phyloP scores from a whole-genome alignment of 1,140 invertebrate genomes.

The Danaus melanippus region DNA sequence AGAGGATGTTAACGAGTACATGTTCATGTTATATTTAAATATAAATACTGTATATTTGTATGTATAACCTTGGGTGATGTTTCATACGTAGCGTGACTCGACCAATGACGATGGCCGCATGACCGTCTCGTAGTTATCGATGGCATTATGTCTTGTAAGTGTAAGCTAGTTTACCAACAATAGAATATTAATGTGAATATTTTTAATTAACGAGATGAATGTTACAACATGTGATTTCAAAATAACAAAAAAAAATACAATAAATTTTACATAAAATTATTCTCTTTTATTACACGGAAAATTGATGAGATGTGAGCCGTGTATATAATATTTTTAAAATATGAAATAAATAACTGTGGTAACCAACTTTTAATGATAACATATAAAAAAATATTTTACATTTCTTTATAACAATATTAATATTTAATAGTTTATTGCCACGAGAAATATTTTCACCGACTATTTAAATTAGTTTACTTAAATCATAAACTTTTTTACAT shows the following conservation, averaged over 20 bases:
- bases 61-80: conserved; percentile 43
- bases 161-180: conserved; percentile 65
- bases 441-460: too few relatives aligned
- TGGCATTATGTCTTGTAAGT: conserved; percentile 70
- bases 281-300: conserved; percentile 13
- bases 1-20: conserved; percentile 58
- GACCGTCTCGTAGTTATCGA: conserved; percentile 61
- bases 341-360: too few relatives aligned
- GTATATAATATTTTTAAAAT: too few relatives aligned
- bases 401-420: too few relatives aligned
- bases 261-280: conserved; percentile 71
- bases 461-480: too few relatives aligned
- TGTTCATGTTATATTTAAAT: conserved; percentile 56
- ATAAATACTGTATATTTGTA: conserved; percentile 70
- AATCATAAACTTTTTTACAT: too few relatives aligned
- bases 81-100: conserved; percentile 59
- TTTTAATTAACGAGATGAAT: conserved; percentile 73
- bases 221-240: conserved; percentile 74
- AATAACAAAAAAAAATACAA: conserved; percentile 71
- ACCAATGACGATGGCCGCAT: conserved; percentile 58
- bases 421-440: too few relatives aligned
- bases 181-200: conserved; percentile 73
- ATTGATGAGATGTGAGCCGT: too few relatives aligned
- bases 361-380: too few relatives aligned
- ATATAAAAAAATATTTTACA: too few relatives aligned